A percentile compares a stretch with the other conserved stretches of the same genome.
Conservation (phyloP, 2,113 vertebrate genomes). For the Lynx canadensis region DNA sequence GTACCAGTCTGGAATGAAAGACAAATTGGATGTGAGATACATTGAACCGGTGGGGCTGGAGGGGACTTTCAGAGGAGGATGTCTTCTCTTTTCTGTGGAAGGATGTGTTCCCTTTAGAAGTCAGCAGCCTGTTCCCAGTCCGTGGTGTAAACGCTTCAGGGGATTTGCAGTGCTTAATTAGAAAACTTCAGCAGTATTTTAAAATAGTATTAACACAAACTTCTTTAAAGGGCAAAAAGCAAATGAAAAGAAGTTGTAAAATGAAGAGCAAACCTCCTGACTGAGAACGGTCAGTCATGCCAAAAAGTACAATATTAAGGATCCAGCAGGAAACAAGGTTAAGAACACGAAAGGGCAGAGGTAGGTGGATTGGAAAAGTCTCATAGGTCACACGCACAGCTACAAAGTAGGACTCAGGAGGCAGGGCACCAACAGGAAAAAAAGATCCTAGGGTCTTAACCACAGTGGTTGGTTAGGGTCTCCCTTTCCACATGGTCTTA, state of each 20-base stretch:
- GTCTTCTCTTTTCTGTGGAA: conserved; percentile 39
- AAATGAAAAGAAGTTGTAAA: conserved; percentile 45
- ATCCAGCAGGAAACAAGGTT: neutral
- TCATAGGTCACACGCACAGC: neutral
- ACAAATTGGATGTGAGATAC: conserved; percentile 6
- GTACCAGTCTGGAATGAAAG: neutral
- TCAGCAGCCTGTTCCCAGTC: conserved; percentile 22
- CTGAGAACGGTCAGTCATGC: neutral
- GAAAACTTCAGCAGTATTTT: conserved; percentile 54
- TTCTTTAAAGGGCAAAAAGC: conserved; percentile 24
- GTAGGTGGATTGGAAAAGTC: neutral
- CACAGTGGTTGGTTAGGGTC: neutral
- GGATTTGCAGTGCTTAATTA: conserved; percentile 66
- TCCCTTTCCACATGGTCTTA: neutral
- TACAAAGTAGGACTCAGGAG: neutral
- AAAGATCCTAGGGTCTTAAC: neutral
- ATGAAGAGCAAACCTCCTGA: neutral
- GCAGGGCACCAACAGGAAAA: neutral
- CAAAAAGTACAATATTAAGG: conserved; percentile 23
- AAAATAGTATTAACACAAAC: conserved; percentile 53
- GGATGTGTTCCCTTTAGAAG: conserved; percentile 44
- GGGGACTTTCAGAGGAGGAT: neutral
- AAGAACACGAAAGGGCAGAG: neutral
- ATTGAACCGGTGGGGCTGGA: neutral
- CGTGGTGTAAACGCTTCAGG: conserved; percentile 30